Evolutionary conservation across 2,888 invertebrate genomes (phyloP), one percentile per base, ranked within the genome.

Genomic region (Eulithis prunata): DNA sequence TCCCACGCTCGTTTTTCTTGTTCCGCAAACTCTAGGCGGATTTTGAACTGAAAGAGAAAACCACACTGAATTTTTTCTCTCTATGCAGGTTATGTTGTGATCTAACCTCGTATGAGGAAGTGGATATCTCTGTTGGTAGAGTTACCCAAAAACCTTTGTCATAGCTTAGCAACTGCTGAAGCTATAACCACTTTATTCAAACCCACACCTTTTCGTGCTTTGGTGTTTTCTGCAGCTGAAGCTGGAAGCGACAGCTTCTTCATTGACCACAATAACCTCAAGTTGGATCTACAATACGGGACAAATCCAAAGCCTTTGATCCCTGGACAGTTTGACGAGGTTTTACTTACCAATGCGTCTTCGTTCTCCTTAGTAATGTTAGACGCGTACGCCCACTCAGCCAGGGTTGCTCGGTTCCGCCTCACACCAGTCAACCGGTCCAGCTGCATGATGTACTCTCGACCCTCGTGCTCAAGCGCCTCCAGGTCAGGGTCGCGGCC

Each of bases 371-470:
- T 95, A 0, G 96, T 97, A 51, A 97, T 94, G 81, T 97, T 96
- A 0, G 96, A 95, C 0, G 95, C 95, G 80, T 97, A 97, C 0
- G 93, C 94, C 97, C 97, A 97, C 65, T 95, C 94, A 0, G 96
- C 95, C 3, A 95, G 73, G 0, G 94, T 91, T 4, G 93, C 94
- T n/a, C 91, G 87, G 78, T 96, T 95, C 69, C 91, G 93, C 77
- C 95, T 93, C 57, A 87, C 75, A 0, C 94, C 95, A n/a, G 94
- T 87, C 65, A 94, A 94, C 57, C 90, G 91, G 80, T 96, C 96
- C 38, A 96, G 80, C 66, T 94, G 93, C 61, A 93, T 76, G 72
- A 97, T 91, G 77, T 95, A 95, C 72, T 94, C 94, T 45, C 93
- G 87, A 0, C 95, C 96, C 68, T 93, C 93, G 4, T 91, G 91